A percentile compares a stretch with the other conserved stretches of the same genome.
phyloP scores from a whole-genome alignment of 37 sponge, comb jelly and placozoan species.

The Eunapius fragilis region DNA sequence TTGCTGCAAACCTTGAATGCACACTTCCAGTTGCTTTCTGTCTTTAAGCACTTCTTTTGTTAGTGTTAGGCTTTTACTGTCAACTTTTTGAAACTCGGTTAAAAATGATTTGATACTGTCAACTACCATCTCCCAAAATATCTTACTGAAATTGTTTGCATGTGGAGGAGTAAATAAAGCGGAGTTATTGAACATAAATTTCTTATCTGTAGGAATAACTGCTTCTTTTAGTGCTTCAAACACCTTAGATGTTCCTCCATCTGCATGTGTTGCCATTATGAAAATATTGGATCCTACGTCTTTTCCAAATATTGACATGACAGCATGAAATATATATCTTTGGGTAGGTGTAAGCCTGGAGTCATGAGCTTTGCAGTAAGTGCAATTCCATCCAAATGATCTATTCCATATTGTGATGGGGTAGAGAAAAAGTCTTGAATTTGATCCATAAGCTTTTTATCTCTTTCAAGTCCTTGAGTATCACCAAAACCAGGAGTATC shows the following conservation, averaged over 20 bases:
- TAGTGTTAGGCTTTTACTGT: constrained; percentile 1
- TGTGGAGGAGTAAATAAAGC: constrained; percentile 31
- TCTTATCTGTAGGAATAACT: constrained; percentile 2
- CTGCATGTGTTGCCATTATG: constrained; percentile 57
- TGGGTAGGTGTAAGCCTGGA: constrained; percentile 50
- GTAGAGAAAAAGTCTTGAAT: constrained; percentile 47
- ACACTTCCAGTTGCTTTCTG: constrained; percentile 13
- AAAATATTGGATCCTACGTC: constrained; percentile 55
- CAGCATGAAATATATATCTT: constrained; percentile 52
- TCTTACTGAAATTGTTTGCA: constrained; percentile 14
- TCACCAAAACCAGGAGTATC: constrained; percentile 75
- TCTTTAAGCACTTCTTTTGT: constrained; percentile 15
- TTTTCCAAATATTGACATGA: constrained; percentile 61
- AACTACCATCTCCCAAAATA: constrained; percentile 58
- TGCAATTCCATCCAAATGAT: constrained; percentile 53
- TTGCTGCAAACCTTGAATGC: constrained; percentile 19
- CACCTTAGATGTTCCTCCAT: constrained; percentile 44
- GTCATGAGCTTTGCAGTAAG: constrained; percentile 46
- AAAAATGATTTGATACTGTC: constrained; percentile 37
- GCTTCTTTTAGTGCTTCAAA: constrained; percentile 48
- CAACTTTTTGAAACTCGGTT: neutral
- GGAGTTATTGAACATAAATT: constrained; percentile 64
- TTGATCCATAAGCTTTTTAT: constrained; percentile 30
- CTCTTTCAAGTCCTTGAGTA: constrained; percentile 36
- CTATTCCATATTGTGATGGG: constrained; percentile 40